Conservation (phyloP, 2,888 invertebrate species). For the Elysia crispata region DNA sequence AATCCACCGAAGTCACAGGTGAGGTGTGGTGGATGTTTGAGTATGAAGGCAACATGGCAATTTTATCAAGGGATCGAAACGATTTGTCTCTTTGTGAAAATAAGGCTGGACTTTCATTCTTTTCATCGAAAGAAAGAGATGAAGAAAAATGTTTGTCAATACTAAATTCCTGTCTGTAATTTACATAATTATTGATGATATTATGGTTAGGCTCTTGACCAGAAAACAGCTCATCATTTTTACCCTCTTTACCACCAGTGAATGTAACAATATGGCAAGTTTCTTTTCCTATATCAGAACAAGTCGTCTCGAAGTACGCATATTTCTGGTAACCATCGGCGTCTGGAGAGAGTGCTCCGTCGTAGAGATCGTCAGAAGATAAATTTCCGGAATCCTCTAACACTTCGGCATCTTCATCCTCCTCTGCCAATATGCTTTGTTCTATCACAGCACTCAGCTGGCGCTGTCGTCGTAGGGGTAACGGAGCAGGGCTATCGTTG, state of each 20-base stretch:
- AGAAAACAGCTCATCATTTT: not conserved
- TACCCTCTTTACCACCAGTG: not conserved
- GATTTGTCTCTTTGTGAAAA: not conserved
- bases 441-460: conserved; percentile 39
- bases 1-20: conserved; percentile 31
- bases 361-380: too few relatives aligned
- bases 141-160: not conserved
- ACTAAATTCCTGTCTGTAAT: not conserved
- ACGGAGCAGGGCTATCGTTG: not conserved
- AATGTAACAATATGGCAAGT: not conserved
- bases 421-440: conserved; percentile 2
- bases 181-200: not conserved
- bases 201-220: not conserved
- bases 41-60: conserved; percentile 41
- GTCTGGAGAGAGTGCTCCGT: too few relatives aligned
- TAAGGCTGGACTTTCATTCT: too few relatives aligned
- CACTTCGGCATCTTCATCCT: not conserved
- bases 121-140: too few relatives aligned
- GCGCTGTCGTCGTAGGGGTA: not conserved
- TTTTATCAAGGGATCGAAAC: conserved; percentile 25
- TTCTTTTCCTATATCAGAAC: conserved; percentile 10
- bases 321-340: too few relatives aligned
- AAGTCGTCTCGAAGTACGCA: too few relatives aligned
- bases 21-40: conserved; percentile 30
- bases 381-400: too few relatives aligned